Percentiles rank a stretch among this genome's conserved stretches.
Evolutionary conservation across 2,113 vertebrate genomes (phyloP).

Genomic region (Gadus chalcogrammus): DNA sequence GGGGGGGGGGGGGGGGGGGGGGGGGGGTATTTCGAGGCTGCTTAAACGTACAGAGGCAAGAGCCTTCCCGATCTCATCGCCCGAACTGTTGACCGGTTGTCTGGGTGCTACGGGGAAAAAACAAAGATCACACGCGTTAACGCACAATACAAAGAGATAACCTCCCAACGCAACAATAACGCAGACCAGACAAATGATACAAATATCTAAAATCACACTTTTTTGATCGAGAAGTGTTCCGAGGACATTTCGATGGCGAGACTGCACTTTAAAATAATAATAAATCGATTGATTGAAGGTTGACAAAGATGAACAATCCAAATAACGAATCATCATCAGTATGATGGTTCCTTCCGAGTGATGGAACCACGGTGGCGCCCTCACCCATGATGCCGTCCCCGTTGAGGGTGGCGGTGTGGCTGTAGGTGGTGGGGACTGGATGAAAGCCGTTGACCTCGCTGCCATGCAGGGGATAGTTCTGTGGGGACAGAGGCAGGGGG

Average conservation of each 20-base stretch:
- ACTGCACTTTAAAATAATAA: too few relatives aligned
- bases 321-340: too few relatives aligned
- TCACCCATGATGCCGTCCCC: slow-evolving; percentile 90
- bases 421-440: slow-evolving; percentile 78
- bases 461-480: slow-evolving; percentile 91
- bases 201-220: too few relatives aligned
- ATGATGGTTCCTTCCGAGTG: too few relatives aligned
- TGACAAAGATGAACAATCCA: too few relatives aligned
- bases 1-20: too few relatives aligned
- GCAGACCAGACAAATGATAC: too few relatives aligned
- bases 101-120: slow-evolving; percentile 76
- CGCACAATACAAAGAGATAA: background rate
- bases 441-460: slow-evolving; percentile 92
- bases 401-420: slow-evolving; percentile 86
- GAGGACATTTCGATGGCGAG: too few relatives aligned
- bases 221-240: too few relatives aligned
- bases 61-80: slow-evolving; percentile 96
- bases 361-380: background rate
- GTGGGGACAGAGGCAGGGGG: slow-evolving; percentile 55
- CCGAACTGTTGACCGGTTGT: slow-evolving; percentile 88
- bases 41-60: slow-evolving; percentile 88
- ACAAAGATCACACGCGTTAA: slow-evolving; percentile 13
- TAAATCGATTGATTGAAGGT: too few relatives aligned
- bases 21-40: background rate
- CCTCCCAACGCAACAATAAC: background rate